Conservation (phyloP, 2,888 invertebrate species). For the Cephus sareptanus region DNA sequence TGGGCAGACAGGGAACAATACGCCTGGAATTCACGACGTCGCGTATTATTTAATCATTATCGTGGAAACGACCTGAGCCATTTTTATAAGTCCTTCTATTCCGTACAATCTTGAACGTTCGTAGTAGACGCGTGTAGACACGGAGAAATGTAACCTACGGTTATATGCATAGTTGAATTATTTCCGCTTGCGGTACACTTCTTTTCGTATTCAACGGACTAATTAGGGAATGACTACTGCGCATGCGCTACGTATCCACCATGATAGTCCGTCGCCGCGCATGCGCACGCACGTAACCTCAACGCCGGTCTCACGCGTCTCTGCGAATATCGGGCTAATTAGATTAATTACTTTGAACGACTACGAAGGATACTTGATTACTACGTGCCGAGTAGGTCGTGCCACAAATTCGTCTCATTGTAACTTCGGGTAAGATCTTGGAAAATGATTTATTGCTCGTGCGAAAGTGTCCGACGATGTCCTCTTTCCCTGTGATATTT, state of each 20-base stretch:
- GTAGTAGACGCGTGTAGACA: constrained; percentile 14
- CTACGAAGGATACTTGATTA: not conserved
- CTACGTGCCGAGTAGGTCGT: not conserved
- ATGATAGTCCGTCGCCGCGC: not conserved
- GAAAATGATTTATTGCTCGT: not conserved
- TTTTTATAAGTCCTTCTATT: not conserved
- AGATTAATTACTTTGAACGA: constrained; percentile 31
- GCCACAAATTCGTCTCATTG: not conserved
- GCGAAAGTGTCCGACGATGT: no score
- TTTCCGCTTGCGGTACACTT: constrained; percentile 57
- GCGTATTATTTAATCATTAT: not conserved
- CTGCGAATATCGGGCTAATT: constrained; percentile 32
- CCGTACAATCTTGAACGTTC: constrained; percentile 9
- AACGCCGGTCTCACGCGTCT: constrained; percentile 33
- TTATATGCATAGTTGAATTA: constrained; percentile 37
- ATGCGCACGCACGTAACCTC: constrained; percentile 26
- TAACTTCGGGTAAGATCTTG: not conserved
- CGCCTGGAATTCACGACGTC: not conserved
- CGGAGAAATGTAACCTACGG: constrained; percentile 23
- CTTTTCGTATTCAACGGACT: constrained; percentile 35
- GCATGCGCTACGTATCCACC: not conserved
- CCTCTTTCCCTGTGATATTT: not conserved
- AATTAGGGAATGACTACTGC: constrained; percentile 52
- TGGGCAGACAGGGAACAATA: not conserved
- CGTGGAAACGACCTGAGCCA: not conserved